Conservation (phyloP, 2,888 invertebrate genomes). For the Tanaodytes sp. region DNA sequence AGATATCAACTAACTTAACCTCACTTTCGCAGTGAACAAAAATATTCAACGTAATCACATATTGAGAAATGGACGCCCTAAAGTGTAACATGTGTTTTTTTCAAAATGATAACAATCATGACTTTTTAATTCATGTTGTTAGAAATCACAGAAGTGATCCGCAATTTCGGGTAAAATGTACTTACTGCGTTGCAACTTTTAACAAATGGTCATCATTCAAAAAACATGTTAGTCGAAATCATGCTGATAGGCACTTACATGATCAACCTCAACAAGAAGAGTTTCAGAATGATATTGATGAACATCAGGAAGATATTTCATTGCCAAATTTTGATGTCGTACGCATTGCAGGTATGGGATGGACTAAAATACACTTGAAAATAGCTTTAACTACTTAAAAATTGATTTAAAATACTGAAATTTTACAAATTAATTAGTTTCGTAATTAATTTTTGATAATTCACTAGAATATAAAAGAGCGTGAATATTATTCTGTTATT, state of each 20-base stretch:
- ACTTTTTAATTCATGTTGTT: background rate
- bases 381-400: too few relatives aligned
- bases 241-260: conserved; percentile 3
- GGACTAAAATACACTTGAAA: background rate
- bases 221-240: conserved; percentile 10
- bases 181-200: conserved; percentile 15
- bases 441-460: background rate
- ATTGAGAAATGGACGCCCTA: background rate
- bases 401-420: too few relatives aligned
- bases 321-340: too few relatives aligned
- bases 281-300: too few relatives aligned
- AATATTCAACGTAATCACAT: too few relatives aligned
- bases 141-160: conserved; percentile 13
- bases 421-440: background rate
- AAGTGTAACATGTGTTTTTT: conserved; percentile 10
- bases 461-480: background rate
- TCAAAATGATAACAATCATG: background rate
- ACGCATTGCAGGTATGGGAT: too few relatives aligned
- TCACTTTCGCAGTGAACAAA: too few relatives aligned
- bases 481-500: too few relatives aligned
- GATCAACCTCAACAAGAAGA: background rate
- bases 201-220: conserved; percentile 17
- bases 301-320: too few relatives aligned
- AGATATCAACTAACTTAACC: too few relatives aligned
- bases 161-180: conserved; percentile 14